Percentiles rank a stretch among this genome's conserved stretches.
These are phyloP conservation scores for Chionodraco myersi DNA, from an alignment of 2,113 vertebrate species.

Conservation along the genomic window DNA sequence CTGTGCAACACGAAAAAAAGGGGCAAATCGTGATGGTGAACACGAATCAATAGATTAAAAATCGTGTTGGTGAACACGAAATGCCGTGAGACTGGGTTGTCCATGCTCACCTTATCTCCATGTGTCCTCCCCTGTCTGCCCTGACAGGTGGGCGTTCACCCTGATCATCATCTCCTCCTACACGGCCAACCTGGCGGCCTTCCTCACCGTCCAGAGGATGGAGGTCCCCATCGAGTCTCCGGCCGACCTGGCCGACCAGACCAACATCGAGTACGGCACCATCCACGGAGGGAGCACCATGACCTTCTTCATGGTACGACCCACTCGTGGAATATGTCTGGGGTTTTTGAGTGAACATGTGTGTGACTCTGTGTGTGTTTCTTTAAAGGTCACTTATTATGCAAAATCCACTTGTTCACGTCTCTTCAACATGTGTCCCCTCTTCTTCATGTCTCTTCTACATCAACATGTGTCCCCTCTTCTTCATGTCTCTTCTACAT, in stretches of 20 bases:
- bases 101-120: background rate
- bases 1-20: too few relatives aligned
- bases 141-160: slow-evolving; percentile 94
- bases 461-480: too few relatives aligned
- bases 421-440: too few relatives aligned
- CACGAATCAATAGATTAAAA: too few relatives aligned
- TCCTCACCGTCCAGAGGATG: slow-evolving; percentile 96
- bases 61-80: too few relatives aligned
- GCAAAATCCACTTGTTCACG: too few relatives aligned
- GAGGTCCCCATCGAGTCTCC: slow-evolving; percentile 95
- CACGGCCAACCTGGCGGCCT: slow-evolving; percentile 95
- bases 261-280: slow-evolving; percentile 96
- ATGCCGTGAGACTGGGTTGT: too few relatives aligned
- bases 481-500: too few relatives aligned
- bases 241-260: slow-evolving; percentile 94
- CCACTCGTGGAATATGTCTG: background rate
- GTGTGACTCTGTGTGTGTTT: background rate
- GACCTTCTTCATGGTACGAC: slow-evolving; percentile 95
- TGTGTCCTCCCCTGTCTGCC: background rate
- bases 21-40: too few relatives aligned
- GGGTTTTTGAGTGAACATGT: background rate
- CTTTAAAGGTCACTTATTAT: too few relatives aligned
- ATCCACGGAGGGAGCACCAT: slow-evolving; percentile 96
- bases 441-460: too few relatives aligned
- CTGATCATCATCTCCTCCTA: slow-evolving; percentile 98